Base-by-base conservation (phyloP, 2,797 vertebrate species). In the Pitangus sulphuratus region DNA sequence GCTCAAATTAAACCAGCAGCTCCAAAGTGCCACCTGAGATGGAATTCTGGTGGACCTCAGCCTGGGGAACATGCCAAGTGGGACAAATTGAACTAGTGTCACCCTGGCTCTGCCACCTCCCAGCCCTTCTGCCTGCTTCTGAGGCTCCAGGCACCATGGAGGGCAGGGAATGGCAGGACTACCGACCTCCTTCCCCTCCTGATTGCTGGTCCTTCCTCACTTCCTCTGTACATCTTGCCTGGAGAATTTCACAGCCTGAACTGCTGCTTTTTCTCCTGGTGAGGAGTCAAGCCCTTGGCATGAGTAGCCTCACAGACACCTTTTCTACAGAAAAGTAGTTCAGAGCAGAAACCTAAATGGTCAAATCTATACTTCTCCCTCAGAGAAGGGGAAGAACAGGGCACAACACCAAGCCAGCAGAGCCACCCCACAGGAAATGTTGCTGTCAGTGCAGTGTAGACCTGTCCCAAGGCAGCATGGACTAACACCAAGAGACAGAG, bases 171-270 rank as follows among this genome's bases (percentile, higher is more conserved):
- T 7, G 14, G 12, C 31, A 40, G 56, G 2, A 75, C 56, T 66
- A 1, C 60, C 33, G 20, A 9, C 53, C 8, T 33, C 28, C 26
- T 45, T 56, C 20, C 25, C 21, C 30, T 69, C 40, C n/a, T 26
- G 26, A 9, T 35, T 57, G 3, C 42, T 57, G 28, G 14, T 8
- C 30, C 14, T 84, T 51, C 22, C 21, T 69, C 26, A 12, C n/a
- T 57, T 50, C 33, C 18, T 37, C 19, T 65, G 25, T 18, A 20
- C 0, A 0, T 4, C 6, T 18, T 2, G 2, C 37, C 25, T 40
- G 20, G 8, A 70, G 54, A 69, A 48, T 30, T 87, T 30, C 14
- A 8, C 3, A 68, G 44, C 25, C 19, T 69, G 30, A 89, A 19
- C 31, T 56, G 31, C 12, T 19, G 26, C n/a, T 54, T 84, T 65